Evolutionary conservation across 1,140 invertebrate species (phyloP).

Genomic region (Pseudomyrmex sp.): DNA sequence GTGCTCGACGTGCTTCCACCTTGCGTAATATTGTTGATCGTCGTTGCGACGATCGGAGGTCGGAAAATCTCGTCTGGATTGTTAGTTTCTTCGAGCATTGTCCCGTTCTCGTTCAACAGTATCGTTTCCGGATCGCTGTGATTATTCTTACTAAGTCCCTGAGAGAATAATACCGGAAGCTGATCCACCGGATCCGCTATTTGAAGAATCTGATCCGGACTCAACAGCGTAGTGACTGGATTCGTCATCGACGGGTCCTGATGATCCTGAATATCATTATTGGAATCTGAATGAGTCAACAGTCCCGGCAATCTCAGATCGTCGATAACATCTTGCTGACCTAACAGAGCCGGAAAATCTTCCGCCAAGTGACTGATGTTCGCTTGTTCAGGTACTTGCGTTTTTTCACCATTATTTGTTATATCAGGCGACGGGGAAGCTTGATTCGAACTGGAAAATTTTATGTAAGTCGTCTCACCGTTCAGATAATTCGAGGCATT

Average conservation of each 20-base stretch:
- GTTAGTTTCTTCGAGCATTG: slow-evolving; percentile 85
- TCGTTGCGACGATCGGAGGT: slow-evolving; percentile 59
- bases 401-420: slow-evolving; percentile 75
- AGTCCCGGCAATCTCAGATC: slow-evolving; percentile 78
- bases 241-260: slow-evolving; percentile 75
- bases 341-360: slow-evolving; percentile 75
- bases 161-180: slow-evolving; percentile 79
- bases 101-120: slow-evolving; percentile 88
- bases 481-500: slow-evolving; percentile 54
- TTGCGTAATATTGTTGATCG: slow-evolving; percentile 20
- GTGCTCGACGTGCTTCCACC: background rate
- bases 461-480: slow-evolving; percentile 65
- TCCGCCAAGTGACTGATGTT: slow-evolving; percentile 76
- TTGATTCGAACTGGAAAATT: slow-evolving; percentile 72
- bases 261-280: slow-evolving; percentile 80
- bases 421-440: slow-evolving; percentile 46
- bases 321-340: slow-evolving; percentile 77
- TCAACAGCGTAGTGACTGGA: slow-evolving; percentile 85
- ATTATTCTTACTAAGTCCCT: slow-evolving; percentile 80
- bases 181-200: slow-evolving; percentile 83
- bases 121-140: slow-evolving; percentile 88
- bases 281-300: slow-evolving; percentile 75
- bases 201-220: slow-evolving; percentile 82
- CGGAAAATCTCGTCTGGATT: slow-evolving; percentile 87
- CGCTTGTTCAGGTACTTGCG: slow-evolving; percentile 69